Evolutionary conservation across 1,140 invertebrate species (phyloP).

Genomic region (Gyrodactylus salaris): DNA sequence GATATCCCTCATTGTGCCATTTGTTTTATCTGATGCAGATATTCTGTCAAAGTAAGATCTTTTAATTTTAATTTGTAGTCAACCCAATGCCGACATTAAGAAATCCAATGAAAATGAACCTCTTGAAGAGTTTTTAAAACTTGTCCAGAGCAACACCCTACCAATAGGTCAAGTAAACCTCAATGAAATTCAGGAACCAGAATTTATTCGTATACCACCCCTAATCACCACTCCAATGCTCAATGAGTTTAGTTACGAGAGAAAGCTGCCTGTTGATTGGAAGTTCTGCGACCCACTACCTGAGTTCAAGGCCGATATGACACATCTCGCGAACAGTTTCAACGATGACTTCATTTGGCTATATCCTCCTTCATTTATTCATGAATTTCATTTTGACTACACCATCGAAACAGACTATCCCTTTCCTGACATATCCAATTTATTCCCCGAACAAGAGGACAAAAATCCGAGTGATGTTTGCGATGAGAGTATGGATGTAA

Average conservation of each 20-base stretch:
- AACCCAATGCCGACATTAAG: too few relatives aligned
- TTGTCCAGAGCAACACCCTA: neutral
- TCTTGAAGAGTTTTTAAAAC: neutral
- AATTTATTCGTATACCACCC: neutral
- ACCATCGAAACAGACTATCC: neutral
- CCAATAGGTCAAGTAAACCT: too few relatives aligned
- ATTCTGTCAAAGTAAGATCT: neutral
- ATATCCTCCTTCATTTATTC: neutral
- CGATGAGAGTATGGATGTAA: too few relatives aligned
- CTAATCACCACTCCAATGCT: neutral
- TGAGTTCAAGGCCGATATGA: neutral
- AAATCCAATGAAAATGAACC: neutral
- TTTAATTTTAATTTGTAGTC: neutral
- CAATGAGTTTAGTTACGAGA: neutral
- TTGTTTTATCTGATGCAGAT: neutral
- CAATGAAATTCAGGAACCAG: neutral
- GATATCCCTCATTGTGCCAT: neutral
- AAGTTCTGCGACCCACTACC: neutral
- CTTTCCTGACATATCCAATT: neutral
- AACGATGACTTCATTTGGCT: neutral
- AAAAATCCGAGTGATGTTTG: too few relatives aligned
- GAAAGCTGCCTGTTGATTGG: neutral
- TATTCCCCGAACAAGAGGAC: too few relatives aligned
- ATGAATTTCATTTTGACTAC: neutral
- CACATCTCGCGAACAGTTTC: neutral